Base-by-base conservation (phyloP, 2,797 vertebrate species). In the Coregonus sp. region DNA sequence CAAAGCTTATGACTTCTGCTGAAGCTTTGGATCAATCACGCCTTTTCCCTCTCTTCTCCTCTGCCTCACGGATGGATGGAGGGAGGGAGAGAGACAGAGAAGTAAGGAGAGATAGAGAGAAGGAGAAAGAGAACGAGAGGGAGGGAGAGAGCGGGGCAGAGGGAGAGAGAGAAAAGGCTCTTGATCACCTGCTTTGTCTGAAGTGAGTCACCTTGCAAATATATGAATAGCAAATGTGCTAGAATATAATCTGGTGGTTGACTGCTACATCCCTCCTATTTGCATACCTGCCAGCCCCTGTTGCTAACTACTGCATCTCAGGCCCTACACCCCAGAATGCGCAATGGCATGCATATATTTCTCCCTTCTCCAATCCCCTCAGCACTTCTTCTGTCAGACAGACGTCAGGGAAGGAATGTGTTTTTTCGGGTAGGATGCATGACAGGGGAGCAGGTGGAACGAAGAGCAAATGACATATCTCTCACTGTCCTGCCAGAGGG, bases 141-240 rank as follows among this genome's bases (percentile, higher is more conserved):
- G 40, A 9, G 40, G 7, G 40, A 9, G 7, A 40, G 7, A 47
- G 40, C 9, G 7, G 40, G 1, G 7, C 7, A 47, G 7, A 47
- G 40, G 2, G 40, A 47, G 47, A 76, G 78, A 70, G 72, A 80
- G 84, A 89, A 83, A 80, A 82, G 86, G 89, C 92, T 93, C 91
- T 92, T 92, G 93, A 94, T 94, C 93, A 93, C 92, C 91, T 93
- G 92, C 91, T 93, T 94, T 94, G 92, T 94, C 92, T 94, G 93
- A 92, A 94, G 91, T 92, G 93, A 95, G 94, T 95, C 94, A 95
- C 94, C 94, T 95, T 95, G 94, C 92, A 95, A 94, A 95, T 94
- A 94, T 93, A 94, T 95, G 94, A 95, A 95, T 94, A 94, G 90
- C 88, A 95, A 95, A 94, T 93, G 91, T 84, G 87, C 90, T 63